phyloP scores from a whole-genome alignment of 2,888 invertebrate genomes.

The Crossocerus cetratus region DNA sequence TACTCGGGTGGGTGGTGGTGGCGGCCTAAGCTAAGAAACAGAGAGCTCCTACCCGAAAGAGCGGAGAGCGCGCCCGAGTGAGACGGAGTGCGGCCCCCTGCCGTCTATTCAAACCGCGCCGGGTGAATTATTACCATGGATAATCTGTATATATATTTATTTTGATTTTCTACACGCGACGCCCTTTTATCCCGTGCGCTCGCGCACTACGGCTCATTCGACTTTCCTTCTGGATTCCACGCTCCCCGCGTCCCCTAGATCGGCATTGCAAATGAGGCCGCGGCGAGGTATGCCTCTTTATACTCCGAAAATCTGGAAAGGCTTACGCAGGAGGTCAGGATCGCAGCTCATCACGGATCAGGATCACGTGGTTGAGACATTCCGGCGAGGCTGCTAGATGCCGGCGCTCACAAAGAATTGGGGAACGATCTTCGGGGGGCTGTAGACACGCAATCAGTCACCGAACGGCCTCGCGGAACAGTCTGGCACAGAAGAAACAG shows the following conservation, averaged over 20 bases:
- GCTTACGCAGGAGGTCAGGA: too few relatives aligned
- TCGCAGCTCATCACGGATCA: too few relatives aligned
- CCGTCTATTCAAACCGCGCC: constrained; percentile 73
- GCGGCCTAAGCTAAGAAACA: constrained; percentile 36
- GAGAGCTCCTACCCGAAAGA: background rate
- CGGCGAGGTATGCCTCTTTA: constrained; percentile 12
- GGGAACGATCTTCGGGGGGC: background rate
- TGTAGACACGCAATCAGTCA: background rate
- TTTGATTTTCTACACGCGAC: constrained; percentile 73
- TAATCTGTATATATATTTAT: constrained; percentile 76
- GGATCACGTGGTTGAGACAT: too few relatives aligned
- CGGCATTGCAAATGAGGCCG: constrained; percentile 62
- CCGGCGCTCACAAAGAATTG: too few relatives aligned
- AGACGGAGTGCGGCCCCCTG: constrained; percentile 68
- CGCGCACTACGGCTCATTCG: constrained; percentile 27
- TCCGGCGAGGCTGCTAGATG: too few relatives aligned
- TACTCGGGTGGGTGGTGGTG: constrained; percentile 34
- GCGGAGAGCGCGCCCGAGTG: constrained; percentile 26
- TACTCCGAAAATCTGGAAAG: too few relatives aligned
- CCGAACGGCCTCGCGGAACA: constrained; percentile 3
- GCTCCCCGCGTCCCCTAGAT: constrained; percentile 54
- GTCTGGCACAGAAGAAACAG: background rate
- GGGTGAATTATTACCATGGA: constrained; percentile 73
- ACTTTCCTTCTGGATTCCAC: constrained; percentile 2
- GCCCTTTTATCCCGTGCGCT: constrained; percentile 55